Base-by-base conservation (phyloP, 2,888 invertebrate genomes). In the Heterodera filipjevi region DNA sequence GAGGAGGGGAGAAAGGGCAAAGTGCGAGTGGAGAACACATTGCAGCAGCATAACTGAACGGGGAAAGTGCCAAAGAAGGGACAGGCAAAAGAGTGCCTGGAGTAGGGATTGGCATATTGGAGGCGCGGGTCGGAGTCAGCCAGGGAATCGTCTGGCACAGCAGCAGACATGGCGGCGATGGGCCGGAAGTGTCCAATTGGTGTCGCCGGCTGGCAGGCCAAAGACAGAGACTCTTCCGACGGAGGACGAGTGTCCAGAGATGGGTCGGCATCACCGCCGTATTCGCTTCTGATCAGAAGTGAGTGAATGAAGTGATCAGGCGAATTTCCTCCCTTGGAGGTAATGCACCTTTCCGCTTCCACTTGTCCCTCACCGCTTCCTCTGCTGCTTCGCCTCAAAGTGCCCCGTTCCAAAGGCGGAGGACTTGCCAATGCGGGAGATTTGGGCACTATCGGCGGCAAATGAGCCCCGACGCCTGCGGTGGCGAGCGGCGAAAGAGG, bases 41-140 rank as follows among this genome's bases (percentile, higher is more conserved):
- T 5, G 87, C 87, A 12, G 87, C 85, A 2, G 87, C 86, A 80
- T 87, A 87, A 74, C 87, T 87, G 75, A 71, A 83, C 32, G 2
- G 64, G 8, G 8, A 10, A 2, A 5, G 27, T 27, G 59, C 16
- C 46, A 14, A 5, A 3, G 19, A 59, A 59, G 22, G 19, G 3
- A n/a, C n/a, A 5, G 59, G 22, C n/a, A n/a, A 59, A 22, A 8
- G 16, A 5, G n/a, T 22, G 81, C 81, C 81, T 82, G 74, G 82
- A 82, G 70, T 82, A 82, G 3, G 82, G 82, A 66, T 82, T 83
- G n/a, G 82, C 80, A 49, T 82, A 82, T 22, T 70, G 75, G 27
- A 82, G 73, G 39, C 83, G 79, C 22, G 73, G 79, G 35, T 82
- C 82, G n/a, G 76, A 76, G n/a, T 70, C 76, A 44, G n/a, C 76